Percentiles rank a stretch among this genome's conserved stretches.
These are phyloP conservation scores for Phasianus colchicus DNA, from an alignment of 2,113 vertebrate species.

Conservation along the genomic window DNA sequence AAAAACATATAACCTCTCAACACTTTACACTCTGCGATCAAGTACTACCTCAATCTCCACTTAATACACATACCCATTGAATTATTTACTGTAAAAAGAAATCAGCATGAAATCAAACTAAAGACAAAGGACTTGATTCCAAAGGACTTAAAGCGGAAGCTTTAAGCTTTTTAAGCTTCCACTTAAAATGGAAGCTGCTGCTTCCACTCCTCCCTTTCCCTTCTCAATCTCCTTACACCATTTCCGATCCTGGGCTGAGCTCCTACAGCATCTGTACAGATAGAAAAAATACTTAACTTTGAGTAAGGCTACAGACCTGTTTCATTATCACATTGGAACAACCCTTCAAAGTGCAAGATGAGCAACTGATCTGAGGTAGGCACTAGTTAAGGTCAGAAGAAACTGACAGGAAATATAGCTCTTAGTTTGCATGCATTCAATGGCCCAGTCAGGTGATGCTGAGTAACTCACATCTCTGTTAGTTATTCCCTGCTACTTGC, in stretches of 20 bases:
- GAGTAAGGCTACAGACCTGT: not conserved
- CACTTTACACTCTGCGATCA: not conserved
- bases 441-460: not conserved
- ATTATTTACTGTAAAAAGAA: not conserved
- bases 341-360: not conserved
- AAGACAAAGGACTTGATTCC: too few species aligned
- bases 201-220: not conserved
- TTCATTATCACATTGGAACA: not conserved
- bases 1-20: not conserved
- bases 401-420: not conserved
- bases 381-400: not conserved
- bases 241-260: not conserved
- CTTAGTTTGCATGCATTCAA: not conserved
- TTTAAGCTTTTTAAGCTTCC: too few species aligned
- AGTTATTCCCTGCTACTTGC: not conserved
- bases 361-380: not conserved
- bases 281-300: not conserved
- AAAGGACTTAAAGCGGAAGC: not conserved
- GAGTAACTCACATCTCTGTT: not conserved
- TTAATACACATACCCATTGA: not conserved
- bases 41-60: not conserved
- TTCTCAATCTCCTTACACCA: rapidly evolving
- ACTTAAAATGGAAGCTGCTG: not conserved
- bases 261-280: not conserved
- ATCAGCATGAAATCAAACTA: not conserved